Conservation (phyloP, 2,888 invertebrate genomes). For the Anagyrus pseudococci region DNA sequence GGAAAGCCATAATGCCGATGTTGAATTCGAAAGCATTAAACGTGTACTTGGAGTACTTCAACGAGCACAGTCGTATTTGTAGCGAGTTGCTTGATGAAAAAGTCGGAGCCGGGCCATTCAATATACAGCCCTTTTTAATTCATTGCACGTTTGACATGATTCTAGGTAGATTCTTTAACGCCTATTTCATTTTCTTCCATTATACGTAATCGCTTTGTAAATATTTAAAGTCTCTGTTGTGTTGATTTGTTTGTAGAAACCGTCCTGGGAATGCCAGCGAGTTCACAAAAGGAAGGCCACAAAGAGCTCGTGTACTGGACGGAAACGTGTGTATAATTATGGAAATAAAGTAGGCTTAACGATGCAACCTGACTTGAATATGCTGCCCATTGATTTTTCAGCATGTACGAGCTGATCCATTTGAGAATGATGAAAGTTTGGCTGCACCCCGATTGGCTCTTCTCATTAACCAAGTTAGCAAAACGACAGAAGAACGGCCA, state of each 20-base stretch:
- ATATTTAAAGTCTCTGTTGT: background rate
- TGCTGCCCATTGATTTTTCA: constrained; percentile 8
- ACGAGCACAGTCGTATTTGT: constrained; percentile 39
- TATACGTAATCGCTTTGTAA: background rate
- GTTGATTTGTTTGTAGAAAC: constrained; percentile 40
- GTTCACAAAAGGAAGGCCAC: constrained; percentile 37
- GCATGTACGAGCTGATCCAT: constrained; percentile 43
- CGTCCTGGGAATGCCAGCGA: constrained; percentile 42
- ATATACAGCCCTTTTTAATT: constrained; percentile 40
- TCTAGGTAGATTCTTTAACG: constrained; percentile 32
- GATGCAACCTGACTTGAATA: background rate
- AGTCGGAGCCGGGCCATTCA: constrained; percentile 41
- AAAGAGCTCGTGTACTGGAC: constrained; percentile 41
- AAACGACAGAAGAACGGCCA: constrained; percentile 36
- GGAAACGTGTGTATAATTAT: constrained; percentile 21
- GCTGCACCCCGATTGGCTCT: constrained; percentile 44
- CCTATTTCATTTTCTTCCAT: background rate
- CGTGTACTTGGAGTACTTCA: constrained; percentile 38
- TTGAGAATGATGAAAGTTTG: constrained; percentile 44
- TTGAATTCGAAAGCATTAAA: constrained; percentile 39
- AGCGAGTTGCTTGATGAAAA: constrained; percentile 39
- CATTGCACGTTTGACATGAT: constrained; percentile 44
- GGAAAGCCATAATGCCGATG: constrained; percentile 42
- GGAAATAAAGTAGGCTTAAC: constrained; percentile 3
- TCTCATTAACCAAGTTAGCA: constrained; percentile 29